Conservation (phyloP, 2,888 invertebrate species). For the Calameuta filiformis region DNA sequence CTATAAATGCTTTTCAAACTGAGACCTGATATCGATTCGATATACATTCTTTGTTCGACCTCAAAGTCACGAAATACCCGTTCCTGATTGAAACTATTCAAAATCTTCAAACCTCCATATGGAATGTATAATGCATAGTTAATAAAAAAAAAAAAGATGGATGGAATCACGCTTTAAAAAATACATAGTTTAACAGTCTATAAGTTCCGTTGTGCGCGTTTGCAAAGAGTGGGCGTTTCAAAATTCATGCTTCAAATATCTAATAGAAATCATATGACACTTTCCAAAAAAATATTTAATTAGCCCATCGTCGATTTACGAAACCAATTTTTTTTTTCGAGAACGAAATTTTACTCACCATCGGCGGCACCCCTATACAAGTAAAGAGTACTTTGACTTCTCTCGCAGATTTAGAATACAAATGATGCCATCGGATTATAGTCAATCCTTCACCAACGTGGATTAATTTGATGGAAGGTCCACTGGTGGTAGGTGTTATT, state of each 20-base stretch:
- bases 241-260: neutral
- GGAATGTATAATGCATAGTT: neutral
- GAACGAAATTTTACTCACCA: neutral
- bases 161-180: neutral
- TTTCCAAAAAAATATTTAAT: neutral
- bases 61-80: neutral
- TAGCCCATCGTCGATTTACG: neutral
- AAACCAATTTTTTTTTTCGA: neutral
- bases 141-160: neutral
- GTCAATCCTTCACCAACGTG: constrained; percentile 69
- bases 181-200: neutral
- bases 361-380: neutral
- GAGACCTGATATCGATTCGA: neutral
- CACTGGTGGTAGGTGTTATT: constrained; percentile 91
- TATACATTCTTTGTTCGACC: neutral
- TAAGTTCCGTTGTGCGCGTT: neutral
- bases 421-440: neutral
- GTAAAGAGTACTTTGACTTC: neutral
- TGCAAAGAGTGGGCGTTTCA: neutral
- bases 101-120: neutral
- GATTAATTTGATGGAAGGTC: constrained; percentile 81
- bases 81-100: neutral
- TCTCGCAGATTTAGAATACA: neutral
- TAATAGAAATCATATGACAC: neutral
- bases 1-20: neutral